phyloP scores from a whole-genome alignment of 2,888 invertebrate genomes.

The Gymnosoma rotundatum region DNA sequence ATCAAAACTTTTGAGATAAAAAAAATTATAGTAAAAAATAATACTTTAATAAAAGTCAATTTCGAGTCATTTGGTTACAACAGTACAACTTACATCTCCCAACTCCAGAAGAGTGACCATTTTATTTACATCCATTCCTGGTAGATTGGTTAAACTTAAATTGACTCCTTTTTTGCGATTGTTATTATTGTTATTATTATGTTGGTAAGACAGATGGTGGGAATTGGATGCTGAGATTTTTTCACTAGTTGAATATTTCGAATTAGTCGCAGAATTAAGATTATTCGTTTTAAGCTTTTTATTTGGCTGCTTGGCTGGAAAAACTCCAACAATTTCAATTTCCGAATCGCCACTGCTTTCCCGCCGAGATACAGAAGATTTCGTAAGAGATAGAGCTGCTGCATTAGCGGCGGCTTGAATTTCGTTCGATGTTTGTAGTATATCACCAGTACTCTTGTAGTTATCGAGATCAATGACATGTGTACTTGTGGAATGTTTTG shows the following conservation, averaged over 20 bases:
- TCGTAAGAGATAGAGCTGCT: conserved; percentile 38
- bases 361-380: conserved; percentile 64
- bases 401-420: conserved; percentile 72
- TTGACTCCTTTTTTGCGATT: conserved; percentile 64
- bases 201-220: conserved; percentile 18
- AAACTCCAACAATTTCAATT: conserved; percentile 81
- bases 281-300: conserved; percentile 61
- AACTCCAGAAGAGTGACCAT: conserved; percentile 83
- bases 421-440: conserved; percentile 80
- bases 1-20: too few species aligned
- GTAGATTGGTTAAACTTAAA: conserved; percentile 70
- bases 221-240: conserved; percentile 35
- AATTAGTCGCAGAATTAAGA: conserved; percentile 44
- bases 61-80: conserved; percentile 3
- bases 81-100: conserved; percentile 75
- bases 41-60: neutral
- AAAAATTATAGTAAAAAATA: too few species aligned
- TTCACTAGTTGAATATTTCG: conserved; percentile 50
- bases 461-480: conserved; percentile 80
- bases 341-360: conserved; percentile 81
- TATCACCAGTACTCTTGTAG: conserved; percentile 79
- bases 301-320: conserved; percentile 73
- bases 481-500: conserved; percentile 76
- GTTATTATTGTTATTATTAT: conserved; percentile 64
- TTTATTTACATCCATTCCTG: conserved; percentile 82